Evolutionary conservation across 2,797 vertebrate genomes (phyloP).

Genomic region (Ctenosaura bakeri): DNA sequence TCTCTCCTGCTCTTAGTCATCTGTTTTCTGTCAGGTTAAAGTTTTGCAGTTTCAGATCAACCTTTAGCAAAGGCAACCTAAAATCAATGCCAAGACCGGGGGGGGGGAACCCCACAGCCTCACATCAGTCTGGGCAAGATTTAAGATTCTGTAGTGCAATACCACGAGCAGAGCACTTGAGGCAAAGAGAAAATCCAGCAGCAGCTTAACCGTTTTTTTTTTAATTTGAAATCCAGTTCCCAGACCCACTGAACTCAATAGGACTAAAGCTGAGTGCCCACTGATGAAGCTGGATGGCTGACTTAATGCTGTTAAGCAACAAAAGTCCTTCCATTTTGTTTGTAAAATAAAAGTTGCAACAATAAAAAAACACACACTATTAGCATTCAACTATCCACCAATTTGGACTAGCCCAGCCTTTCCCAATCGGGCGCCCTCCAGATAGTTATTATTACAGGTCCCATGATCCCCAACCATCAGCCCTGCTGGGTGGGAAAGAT

Average conservation of each 20-base stretch:
- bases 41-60: not conserved
- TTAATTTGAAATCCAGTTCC: not conserved
- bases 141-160: not conserved
- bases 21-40: not conserved
- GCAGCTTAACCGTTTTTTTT: not conserved
- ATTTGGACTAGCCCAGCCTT: not conserved
- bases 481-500: not conserved
- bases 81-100: not conserved
- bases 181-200: not conserved
- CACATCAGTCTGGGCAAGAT: not conserved
- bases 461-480: not conserved
- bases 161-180: not conserved
- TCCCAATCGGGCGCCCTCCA: not conserved
- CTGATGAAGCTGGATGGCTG: not conserved
- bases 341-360: not conserved
- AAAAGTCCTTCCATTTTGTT: not conserved
- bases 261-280: not conserved
- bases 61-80: not conserved
- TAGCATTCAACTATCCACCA: not conserved
- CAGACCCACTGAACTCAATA: not conserved
- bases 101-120: no score
- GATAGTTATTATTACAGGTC: not conserved
- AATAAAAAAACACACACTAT: not conserved
- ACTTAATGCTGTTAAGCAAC: no score
- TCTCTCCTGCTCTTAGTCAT: not conserved